Conservation (phyloP, 2,797 vertebrate species). For the Heteromormyrus szaboi region DNA sequence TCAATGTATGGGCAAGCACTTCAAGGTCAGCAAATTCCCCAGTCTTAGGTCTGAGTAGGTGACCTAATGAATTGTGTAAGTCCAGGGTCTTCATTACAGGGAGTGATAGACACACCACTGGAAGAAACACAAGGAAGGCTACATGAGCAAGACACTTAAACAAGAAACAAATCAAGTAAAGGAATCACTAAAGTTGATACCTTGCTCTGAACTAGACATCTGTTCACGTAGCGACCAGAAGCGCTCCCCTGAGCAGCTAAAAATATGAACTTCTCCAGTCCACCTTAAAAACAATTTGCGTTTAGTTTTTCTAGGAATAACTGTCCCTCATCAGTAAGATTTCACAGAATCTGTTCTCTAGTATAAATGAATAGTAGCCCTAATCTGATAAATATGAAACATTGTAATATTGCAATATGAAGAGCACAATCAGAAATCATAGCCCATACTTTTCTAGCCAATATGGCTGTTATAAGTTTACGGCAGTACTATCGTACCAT, state of each 20-base stretch:
- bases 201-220: background rate
- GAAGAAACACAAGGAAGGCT: slow-evolving; percentile 30
- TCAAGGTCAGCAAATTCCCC: background rate
- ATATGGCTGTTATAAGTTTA: background rate
- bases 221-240: background rate
- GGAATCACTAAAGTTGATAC: background rate
- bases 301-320: background rate
- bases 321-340: background rate
- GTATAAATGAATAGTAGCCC: background rate
- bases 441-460: background rate
- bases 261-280: background rate
- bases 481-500: background rate
- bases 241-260: background rate
- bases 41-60: slow-evolving; percentile 24
- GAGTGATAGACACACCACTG: slow-evolving; percentile 19
- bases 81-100: slow-evolving; percentile 30
- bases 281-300: slow-evolving; percentile 17
- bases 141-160: slow-evolving; percentile 33
- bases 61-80: slow-evolving; percentile 32
- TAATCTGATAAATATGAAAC: background rate
- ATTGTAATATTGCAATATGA: background rate
- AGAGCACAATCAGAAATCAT: background rate
- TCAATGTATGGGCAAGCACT: background rate
- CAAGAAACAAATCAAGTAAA: background rate
- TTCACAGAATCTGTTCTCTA: background rate